These are phyloP conservation scores for Oscheius sp. DNA, from an alignment of 2,888 invertebrate species.

Conservation along the genomic window DNA sequence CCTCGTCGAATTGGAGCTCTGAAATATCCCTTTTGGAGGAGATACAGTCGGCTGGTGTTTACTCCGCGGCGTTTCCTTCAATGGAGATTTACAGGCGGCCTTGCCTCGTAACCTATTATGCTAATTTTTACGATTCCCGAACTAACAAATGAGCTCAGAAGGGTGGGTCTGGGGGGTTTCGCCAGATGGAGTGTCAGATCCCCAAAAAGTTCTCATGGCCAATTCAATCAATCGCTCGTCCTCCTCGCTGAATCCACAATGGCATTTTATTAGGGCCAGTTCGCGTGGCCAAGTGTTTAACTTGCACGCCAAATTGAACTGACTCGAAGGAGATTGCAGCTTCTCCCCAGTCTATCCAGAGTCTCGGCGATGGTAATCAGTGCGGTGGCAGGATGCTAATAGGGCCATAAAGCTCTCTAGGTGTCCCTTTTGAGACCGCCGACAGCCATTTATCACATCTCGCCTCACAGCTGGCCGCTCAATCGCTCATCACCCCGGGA, in stretches of 20 bases:
- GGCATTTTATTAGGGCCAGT: conserved; percentile 29
- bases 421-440: conserved; percentile 24
- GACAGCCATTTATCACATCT: conserved; percentile 30
- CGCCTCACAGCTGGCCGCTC: conserved; percentile 26
- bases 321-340: not conserved
- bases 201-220: conserved; percentile 5
- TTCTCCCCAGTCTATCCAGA: not conserved
- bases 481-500: conserved; percentile 18
- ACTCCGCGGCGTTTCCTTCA: conserved; percentile 22
- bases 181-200: not conserved
- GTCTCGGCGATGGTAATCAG: conserved; percentile 28
- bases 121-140: conserved; percentile 35
- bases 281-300: conserved; percentile 21
- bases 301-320: conserved; percentile 17
- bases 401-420: conserved; percentile 31
- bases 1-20: conserved; percentile 57
- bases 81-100: conserved; percentile 32
- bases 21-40: conserved; percentile 32
- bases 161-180: conserved; percentile 5
- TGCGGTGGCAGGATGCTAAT: conserved; percentile 31
- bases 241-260: conserved; percentile 16
- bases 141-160: conserved; percentile 31
- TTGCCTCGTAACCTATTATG: conserved; percentile 33
- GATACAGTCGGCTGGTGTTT: conserved; percentile 30
- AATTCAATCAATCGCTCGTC: conserved; percentile 10